Evolutionary conservation across 2,888 invertebrate genomes (phyloP).

Genomic region (Drosophila anceps): DNA sequence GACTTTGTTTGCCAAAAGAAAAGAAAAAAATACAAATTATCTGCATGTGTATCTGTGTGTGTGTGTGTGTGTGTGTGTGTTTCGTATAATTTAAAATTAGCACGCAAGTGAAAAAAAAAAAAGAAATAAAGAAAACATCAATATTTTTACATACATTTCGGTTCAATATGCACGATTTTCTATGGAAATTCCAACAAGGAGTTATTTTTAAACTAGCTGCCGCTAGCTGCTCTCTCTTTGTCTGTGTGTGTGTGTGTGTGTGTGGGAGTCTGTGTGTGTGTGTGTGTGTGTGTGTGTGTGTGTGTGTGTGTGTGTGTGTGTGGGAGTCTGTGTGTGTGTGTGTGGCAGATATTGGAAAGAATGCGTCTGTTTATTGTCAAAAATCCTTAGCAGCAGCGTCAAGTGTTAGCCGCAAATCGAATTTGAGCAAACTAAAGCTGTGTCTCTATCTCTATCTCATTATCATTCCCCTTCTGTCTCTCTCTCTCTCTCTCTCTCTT

Average conservation of each 20-base stretch:
- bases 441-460: not conserved
- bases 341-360: constrained; percentile 3
- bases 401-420: constrained; percentile 21
- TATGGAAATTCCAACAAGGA: constrained; percentile 73
- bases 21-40: not conserved
- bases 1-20: constrained; percentile 17
- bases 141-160: constrained; percentile 71
- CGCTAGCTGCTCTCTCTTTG: not conserved
- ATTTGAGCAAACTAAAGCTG: constrained; percentile 2
- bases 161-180: constrained; percentile 68
- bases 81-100: constrained; percentile 70
- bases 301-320: not conserved
- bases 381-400: constrained; percentile 58
- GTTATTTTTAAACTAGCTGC: constrained; percentile 76
- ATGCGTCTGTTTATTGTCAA: constrained; percentile 76
- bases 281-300: not conserved
- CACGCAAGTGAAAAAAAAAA: constrained; percentile 57
- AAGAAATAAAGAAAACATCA: constrained; percentile 59
- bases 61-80: not conserved
- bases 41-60: too few relatives aligned
- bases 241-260: not conserved
- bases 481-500: too few relatives aligned
- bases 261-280: not conserved
- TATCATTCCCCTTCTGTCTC: too few relatives aligned
- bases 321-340: not conserved